Evolutionary conservation across 2,888 invertebrate genomes (phyloP), one percentile per base, ranked within the genome.

Genomic region (Drymonia ruficornis): DNA sequence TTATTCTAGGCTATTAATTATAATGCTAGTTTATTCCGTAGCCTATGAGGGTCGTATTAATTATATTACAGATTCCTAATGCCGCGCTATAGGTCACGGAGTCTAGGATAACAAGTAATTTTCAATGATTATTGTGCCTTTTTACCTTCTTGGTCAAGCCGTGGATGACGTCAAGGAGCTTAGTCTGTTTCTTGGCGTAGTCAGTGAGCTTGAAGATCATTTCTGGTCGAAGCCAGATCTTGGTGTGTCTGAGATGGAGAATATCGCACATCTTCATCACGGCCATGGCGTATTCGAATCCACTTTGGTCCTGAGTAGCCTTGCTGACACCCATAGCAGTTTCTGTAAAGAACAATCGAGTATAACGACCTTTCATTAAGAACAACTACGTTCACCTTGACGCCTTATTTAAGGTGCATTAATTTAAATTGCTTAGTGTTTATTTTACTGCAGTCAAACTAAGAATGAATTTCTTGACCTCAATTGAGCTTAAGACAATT

Each of bases 251-350:
- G 59, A 96, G 87, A 76, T 97, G 97, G 0, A 97, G 94, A 69
- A 97, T 97, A 72, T 97, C 96, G 74, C 96, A 97, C 96, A 97
- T 96, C 79, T 97, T 96, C 97, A 97, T 97, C 5, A 97, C 97
- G 61, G 97, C 97, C 95, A 96, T 95, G 0, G 97, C 97, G 72
- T 97, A 97, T 84, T 97, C 97, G 73, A 95, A 96, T 40, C 97
- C 96, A 62, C 96, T 96, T 78, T 95, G 95, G 67, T 96, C 96
- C 85, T 97, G 97, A 0, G 97, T 96, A 63, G 94, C 94, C 81
- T 96, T 97, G 70, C 96, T 96, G 0, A 97, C 97, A 50, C 97
- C 97, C 97, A 97, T 97, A 0, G 97, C 97, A 38, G 97, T 97
- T 93, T 97, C 97, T 96, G 80, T 38, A 85, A 85, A 52, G 49